These are phyloP conservation scores for Schmidtea mediterranea DNA, from an alignment of 1,140 invertebrate genomes.

Conservation along the genomic window DNA sequence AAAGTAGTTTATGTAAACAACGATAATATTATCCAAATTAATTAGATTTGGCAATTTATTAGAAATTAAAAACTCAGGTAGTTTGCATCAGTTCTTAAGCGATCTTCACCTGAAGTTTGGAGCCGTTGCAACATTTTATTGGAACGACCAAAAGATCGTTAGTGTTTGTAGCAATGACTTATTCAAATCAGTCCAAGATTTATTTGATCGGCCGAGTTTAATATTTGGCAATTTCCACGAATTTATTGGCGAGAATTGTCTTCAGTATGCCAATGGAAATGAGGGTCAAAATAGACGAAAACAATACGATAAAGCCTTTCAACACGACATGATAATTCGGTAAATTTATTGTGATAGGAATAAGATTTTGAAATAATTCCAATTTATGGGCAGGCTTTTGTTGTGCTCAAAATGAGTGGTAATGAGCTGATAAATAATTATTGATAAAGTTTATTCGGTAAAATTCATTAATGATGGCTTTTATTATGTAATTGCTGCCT, in stretches of 20 bases:
- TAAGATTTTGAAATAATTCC: too few relatives aligned
- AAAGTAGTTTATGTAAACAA: too few relatives aligned
- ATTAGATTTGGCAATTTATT: slow-evolving; percentile 21
- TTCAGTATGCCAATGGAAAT: slow-evolving; percentile 15
- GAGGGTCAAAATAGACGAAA: slow-evolving; percentile 12
- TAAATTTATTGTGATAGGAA: background rate
- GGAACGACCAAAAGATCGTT: slow-evolving; percentile 15
- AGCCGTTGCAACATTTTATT: slow-evolving; percentile 21
- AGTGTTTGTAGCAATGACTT: slow-evolving; percentile 20
- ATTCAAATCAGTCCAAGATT: slow-evolving; percentile 16
- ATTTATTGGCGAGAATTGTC: slow-evolving; percentile 12
- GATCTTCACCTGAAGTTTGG: slow-evolving; percentile 19
- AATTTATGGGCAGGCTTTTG: too few relatives aligned
- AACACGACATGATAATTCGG: slow-evolving; percentile 7
- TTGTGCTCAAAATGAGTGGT: too few relatives aligned
- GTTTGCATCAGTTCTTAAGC: slow-evolving; percentile 22
- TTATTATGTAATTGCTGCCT: too few relatives aligned
- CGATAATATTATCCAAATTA: too few relatives aligned
- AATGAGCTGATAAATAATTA: too few relatives aligned
- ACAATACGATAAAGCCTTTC: slow-evolving; percentile 11
- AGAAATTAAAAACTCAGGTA: slow-evolving; percentile 19
- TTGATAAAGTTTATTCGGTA: too few relatives aligned
- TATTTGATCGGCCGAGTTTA: slow-evolving; percentile 23
- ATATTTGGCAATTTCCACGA: slow-evolving; percentile 13
- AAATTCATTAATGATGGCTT: too few relatives aligned